These are phyloP conservation scores for Manis crassicaudata DNA, from an alignment of 2,797 vertebrate species.

Conservation along the genomic window DNA sequence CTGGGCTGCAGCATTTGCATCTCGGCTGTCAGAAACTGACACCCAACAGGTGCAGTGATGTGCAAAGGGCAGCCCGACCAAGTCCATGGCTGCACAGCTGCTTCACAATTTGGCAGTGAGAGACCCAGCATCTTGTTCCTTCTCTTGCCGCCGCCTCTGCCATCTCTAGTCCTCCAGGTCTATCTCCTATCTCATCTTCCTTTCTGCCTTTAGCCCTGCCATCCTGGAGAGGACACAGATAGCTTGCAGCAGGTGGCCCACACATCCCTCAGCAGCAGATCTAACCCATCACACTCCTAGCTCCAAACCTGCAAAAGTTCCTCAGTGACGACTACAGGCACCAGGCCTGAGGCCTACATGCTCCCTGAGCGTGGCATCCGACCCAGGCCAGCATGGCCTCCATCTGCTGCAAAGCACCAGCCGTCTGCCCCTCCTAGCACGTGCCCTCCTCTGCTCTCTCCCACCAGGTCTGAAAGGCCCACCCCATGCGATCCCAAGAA, in stretches of 20 bases:
- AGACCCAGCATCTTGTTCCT: background rate
- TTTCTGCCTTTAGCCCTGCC: background rate
- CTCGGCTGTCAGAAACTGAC: fast-evolving
- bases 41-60: fast-evolving
- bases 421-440: fast-evolving
- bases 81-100: background rate
- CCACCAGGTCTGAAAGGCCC: background rate
- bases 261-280: background rate
- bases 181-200: background rate
- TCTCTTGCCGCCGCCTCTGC: fast-evolving
- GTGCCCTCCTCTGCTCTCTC: fast-evolving
- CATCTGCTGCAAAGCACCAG: fast-evolving
- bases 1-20: fast-evolving
- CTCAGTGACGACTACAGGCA: fast-evolving
- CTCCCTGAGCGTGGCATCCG: background rate
- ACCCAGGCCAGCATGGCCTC: background rate
- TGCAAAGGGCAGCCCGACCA: fast-evolving
- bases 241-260: background rate
- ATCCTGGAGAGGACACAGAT: too few relatives aligned
- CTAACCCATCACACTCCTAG: background rate
- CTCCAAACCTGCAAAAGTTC: background rate
- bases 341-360: background rate
- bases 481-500: background rate
- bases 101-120: fast-evolving
- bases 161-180: fast-evolving